Percentiles rank a stretch among this genome's conserved stretches.
Conservation (phyloP, 2,888 invertebrate species). For the Sicus ferrugineus region DNA sequence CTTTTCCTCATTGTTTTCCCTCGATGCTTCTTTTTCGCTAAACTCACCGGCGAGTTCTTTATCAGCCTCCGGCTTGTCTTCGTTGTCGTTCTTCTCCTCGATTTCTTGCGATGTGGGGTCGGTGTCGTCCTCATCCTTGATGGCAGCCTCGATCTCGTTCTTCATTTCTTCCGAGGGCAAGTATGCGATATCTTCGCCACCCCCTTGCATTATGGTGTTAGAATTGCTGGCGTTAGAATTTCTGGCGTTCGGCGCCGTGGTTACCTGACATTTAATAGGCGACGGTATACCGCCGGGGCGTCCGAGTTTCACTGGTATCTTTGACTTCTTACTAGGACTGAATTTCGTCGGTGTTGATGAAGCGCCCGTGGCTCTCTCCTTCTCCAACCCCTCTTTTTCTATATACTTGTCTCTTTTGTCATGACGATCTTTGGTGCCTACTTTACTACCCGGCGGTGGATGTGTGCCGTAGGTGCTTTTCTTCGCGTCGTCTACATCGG, state of each 20-base stretch:
- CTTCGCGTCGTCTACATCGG: slow-evolving; percentile 30
- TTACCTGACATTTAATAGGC: slow-evolving; percentile 61
- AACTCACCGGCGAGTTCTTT: slow-evolving; percentile 41
- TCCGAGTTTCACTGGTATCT: slow-evolving; percentile 61
- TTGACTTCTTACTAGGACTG: slow-evolving; percentile 64
- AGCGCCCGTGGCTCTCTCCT: slow-evolving; percentile 41
- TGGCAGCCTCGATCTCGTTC: slow-evolving; percentile 60
- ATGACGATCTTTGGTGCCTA: slow-evolving; percentile 43
- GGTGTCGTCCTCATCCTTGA: slow-evolving; percentile 55
- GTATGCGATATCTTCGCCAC: slow-evolving; percentile 64
- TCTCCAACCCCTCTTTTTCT: slow-evolving; percentile 45
- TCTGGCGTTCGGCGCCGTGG: slow-evolving; percentile 21
- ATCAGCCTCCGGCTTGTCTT: slow-evolving; percentile 51
- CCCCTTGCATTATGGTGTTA: slow-evolving; percentile 60
- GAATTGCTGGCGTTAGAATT: slow-evolving; percentile 44
- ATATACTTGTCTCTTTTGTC: slow-evolving; percentile 55
- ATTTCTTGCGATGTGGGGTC: slow-evolving; percentile 39
- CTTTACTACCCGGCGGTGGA: slow-evolving; percentile 56
- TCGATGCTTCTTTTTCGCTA: slow-evolving; percentile 35
- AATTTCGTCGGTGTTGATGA: slow-evolving; percentile 50
- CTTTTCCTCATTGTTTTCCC: slow-evolving; percentile 31
- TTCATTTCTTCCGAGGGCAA: slow-evolving; percentile 59
- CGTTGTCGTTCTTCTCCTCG: slow-evolving; percentile 45
- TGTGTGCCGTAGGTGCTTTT: slow-evolving; percentile 60
- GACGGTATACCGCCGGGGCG: slow-evolving; percentile 63